These are phyloP conservation scores for Capreolus pygargus DNA, from an alignment of 2,113 vertebrate species.

Conservation along the genomic window DNA sequence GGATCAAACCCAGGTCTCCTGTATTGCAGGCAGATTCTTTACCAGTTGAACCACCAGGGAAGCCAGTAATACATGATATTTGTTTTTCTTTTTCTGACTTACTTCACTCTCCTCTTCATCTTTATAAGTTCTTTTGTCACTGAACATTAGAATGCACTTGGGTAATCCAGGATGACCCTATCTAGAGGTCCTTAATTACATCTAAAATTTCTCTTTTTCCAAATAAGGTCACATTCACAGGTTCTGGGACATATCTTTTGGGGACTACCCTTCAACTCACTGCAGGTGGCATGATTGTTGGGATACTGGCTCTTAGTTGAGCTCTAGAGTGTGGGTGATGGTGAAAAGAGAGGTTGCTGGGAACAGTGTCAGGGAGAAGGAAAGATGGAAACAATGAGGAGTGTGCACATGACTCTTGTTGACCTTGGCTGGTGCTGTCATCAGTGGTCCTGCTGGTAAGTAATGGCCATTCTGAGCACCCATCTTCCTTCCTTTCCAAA, in stretches of 20 bases:
- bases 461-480: not conserved
- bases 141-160: not conserved
- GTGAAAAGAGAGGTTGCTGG: not conserved
- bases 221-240: not conserved
- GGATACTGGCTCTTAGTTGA: not conserved
- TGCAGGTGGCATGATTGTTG: not conserved
- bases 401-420: fast-evolving
- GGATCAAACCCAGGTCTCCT: not conserved
- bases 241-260: not conserved
- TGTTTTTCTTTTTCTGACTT: not conserved
- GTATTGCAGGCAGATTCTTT: not conserved
- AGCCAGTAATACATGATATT: not conserved
- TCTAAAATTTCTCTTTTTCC: not conserved
- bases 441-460: not conserved
- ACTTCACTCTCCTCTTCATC: not conserved
- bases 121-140: not conserved
- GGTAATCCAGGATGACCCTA: not conserved
- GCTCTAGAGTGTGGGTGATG: not conserved
- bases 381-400: not conserved
- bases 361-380: not conserved
- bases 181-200: not conserved
- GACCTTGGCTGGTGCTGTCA: not conserved
- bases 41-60: not conserved
- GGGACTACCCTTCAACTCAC: not conserved
- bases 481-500: not conserved